These are phyloP conservation scores for Heliangelus exortis DNA, from an alignment of 2,797 vertebrate species.

Conservation along the genomic window DNA sequence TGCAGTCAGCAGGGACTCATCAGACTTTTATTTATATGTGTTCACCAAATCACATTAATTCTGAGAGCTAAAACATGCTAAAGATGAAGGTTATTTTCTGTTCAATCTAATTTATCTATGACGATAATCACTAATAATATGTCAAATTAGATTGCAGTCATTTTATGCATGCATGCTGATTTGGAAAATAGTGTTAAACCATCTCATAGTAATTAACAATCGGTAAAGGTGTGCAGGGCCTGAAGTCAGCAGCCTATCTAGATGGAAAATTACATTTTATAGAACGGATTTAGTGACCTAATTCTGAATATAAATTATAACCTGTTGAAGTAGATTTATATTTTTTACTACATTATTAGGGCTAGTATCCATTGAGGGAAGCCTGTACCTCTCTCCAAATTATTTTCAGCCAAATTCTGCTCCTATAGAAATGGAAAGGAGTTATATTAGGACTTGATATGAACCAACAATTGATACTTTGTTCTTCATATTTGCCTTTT, in stretches of 20 bases:
- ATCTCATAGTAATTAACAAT: constrained; percentile 79
- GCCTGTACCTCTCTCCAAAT: constrained; percentile 25
- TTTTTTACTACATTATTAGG: constrained; percentile 66
- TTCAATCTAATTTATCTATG: constrained; percentile 88
- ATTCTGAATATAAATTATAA: constrained; percentile 71
- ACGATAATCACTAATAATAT: constrained; percentile 88
- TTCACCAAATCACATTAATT: constrained; percentile 89
- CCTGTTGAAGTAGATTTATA: constrained; percentile 52
- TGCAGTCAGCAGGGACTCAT: constrained; percentile 84
- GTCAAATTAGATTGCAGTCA: constrained; percentile 85
- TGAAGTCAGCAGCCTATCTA: constrained; percentile 71
- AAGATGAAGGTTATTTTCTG: constrained; percentile 87
- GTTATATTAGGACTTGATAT: background rate
- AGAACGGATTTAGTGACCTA: constrained; percentile 11
- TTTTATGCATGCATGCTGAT: constrained; percentile 82
- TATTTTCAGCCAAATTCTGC: background rate
- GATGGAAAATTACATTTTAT: constrained; percentile 77
- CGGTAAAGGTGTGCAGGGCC: constrained; percentile 73
- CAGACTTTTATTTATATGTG: constrained; percentile 88
- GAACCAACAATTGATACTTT: background rate
- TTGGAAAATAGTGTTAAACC: constrained; percentile 80
- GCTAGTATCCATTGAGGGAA: constrained; percentile 61
- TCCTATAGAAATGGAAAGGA: background rate
- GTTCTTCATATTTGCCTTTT: constrained; percentile 29
- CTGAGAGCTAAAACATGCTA: constrained; percentile 86